Conservation (phyloP, 2,888 invertebrate species). For the Globia sparganii region DNA sequence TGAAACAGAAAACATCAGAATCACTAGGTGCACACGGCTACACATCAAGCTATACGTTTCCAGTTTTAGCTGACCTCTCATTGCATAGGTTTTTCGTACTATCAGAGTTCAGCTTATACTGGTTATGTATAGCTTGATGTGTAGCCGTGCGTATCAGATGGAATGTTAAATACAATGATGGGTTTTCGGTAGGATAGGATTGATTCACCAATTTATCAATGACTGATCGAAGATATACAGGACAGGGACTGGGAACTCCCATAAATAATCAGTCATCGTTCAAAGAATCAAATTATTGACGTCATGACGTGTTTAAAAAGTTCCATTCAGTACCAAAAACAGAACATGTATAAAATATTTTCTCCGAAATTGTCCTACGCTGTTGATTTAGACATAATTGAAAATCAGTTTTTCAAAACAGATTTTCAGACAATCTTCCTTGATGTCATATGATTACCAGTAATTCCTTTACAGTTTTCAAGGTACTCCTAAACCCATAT, state of each 20-base stretch:
- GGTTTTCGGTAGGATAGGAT: slow-evolving; percentile 2
- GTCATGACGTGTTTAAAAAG: slow-evolving; percentile 11
- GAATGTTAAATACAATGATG: background rate
- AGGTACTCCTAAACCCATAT: slow-evolving; percentile 5
- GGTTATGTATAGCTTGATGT: too few relatives aligned
- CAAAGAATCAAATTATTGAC: slow-evolving; percentile 39
- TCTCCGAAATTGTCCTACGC: slow-evolving; percentile 6
- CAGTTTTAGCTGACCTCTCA: too few relatives aligned
- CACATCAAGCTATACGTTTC: too few relatives aligned
- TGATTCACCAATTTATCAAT: slow-evolving; percentile 34
- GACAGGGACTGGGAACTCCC: slow-evolving; percentile 27
- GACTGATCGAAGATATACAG: slow-evolving; percentile 18
- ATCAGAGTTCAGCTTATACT: too few relatives aligned
- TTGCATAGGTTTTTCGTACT: too few relatives aligned
- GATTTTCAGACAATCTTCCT: background rate
- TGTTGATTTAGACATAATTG: slow-evolving; percentile 1
- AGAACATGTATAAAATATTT: background rate
- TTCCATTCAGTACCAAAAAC: background rate
- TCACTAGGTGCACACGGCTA: too few relatives aligned
- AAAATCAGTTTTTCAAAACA: background rate
- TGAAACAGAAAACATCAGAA: background rate
- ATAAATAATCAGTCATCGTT: slow-evolving; percentile 40
- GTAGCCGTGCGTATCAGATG: too few relatives aligned
- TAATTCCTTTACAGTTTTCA: background rate
- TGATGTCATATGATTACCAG: background rate